Evolutionary conservation across 2,113 vertebrate genomes (phyloP).

Genomic region (Trochalopteron elliotii): DNA sequence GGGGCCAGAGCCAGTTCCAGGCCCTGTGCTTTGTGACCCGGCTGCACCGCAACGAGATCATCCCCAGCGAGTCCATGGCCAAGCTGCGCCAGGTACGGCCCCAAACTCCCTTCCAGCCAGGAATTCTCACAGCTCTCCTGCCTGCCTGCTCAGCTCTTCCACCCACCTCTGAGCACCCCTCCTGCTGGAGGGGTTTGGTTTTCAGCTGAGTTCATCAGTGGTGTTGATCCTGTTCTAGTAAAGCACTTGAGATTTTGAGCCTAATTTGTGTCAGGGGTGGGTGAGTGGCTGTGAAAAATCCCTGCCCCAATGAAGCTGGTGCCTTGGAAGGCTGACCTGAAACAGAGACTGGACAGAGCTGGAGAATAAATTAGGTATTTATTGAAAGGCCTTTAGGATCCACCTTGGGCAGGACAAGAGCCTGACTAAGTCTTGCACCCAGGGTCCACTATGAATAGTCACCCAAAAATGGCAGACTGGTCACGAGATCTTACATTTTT

Average conservation of each 20-base stretch:
- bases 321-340: too few relatives aligned
- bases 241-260: not conserved
- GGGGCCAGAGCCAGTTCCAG: constrained; percentile 96
- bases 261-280: not conserved
- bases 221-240: not conserved
- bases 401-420: too few relatives aligned
- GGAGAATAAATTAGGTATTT: too few relatives aligned
- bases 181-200: not conserved
- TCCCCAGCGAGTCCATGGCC: constrained; percentile 97
- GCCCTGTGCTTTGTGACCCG: constrained; percentile 91
- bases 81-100: constrained; percentile 88
- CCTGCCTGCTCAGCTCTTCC: not conserved
- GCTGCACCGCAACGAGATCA: constrained; percentile 92
- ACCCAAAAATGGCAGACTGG: too few relatives aligned
- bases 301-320: not conserved
- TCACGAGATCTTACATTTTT: too few relatives aligned
- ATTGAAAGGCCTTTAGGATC: too few relatives aligned
- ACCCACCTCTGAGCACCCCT: not conserved
- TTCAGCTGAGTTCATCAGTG: not conserved
- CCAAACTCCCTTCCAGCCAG: not conserved
- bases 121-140: accelerated
- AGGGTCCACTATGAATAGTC: too few relatives aligned
- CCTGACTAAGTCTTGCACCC: too few relatives aligned
- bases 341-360: too few relatives aligned
- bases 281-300: not conserved